Conservation (phyloP, 2,888 invertebrate species). For the Geotrupes spiniger region DNA sequence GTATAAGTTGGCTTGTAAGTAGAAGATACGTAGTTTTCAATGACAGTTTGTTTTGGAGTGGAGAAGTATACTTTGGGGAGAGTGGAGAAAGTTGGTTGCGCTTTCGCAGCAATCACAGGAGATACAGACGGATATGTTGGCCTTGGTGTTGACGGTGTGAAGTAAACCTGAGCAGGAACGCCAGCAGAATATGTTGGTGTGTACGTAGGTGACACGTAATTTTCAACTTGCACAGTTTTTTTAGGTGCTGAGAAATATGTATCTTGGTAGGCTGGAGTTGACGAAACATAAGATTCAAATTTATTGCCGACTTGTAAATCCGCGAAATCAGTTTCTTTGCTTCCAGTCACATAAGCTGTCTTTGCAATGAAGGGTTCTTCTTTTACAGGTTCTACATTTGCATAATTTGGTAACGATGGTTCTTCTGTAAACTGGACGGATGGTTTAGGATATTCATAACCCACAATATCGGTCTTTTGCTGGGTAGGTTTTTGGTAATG, state of each 20-base stretch:
- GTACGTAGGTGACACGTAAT: conserved; percentile 3
- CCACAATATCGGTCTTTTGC: conserved; percentile 12
- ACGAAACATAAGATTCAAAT: background rate
- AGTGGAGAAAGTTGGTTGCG: no score
- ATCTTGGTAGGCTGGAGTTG: background rate
- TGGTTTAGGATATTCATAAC: conserved; percentile 37
- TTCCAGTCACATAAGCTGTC: conserved; percentile 42
- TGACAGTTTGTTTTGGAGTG: background rate
- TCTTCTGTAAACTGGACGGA: conserved; percentile 43
- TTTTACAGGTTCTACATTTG: conserved; percentile 33
- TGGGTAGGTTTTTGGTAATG: conserved; percentile 39
- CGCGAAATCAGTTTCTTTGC: background rate
- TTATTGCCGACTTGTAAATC: conserved; percentile 1
- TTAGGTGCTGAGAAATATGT: no score
- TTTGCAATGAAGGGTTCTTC: conserved; percentile 43
- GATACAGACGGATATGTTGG: no score
- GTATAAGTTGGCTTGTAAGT: conserved; percentile 46
- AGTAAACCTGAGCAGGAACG: background rate
- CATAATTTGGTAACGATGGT: conserved; percentile 34
- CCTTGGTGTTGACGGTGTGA: background rate
- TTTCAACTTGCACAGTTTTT: background rate
- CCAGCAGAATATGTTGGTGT: conserved; percentile 2
- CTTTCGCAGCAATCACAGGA: no score
- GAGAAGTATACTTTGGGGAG: no score
- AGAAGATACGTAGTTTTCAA: conserved; percentile 18